Evolutionary conservation across 2,113 vertebrate genomes (phyloP), one percentile per base, ranked within the genome.

Genomic region (Sapayoa aenigma): DNA sequence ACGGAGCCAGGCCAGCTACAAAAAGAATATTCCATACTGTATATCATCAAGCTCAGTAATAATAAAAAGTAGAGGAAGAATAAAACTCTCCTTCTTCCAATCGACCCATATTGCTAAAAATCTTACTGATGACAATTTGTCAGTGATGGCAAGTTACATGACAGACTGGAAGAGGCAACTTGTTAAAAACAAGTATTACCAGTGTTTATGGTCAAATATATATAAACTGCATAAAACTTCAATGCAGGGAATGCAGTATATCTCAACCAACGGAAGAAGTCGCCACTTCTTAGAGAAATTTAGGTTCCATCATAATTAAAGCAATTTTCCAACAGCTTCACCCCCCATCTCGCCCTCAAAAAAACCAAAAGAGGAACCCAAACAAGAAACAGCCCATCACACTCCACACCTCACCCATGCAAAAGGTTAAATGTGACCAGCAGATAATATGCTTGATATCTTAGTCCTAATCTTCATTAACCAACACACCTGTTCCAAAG

Each of bases 401-500:
- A 76, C 9, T 11, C 9, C 14, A 46, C 30, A 30, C 23, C 53
- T 89, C 9, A 67, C 8, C 20, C 37, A 25, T 24, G 10, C n/a
- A 52, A 69, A 76, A 83, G 5, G 31, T 35, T 17, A 55, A 30
- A 35, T 27, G 14, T 69, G 23, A 62, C 14, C 50, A 86, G 20
- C 37, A 89, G 68, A 6, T 58, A 67, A 73, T 31, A 37, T 15
- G 10, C 19, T 24, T 23, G 11, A 23, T 31, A 33, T 81, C 18
- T 67, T 53, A 63, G 33, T 27, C 16, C 33, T 53, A 44, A 39
- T 53, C n/a, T 68, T 90, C 49, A 37, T 63, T 41, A 84, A 25
- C 5, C n/a, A 78, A 95, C 97, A 94, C 30, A 98, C 98, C 95
- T 98, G 98, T 91, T 98, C 98, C 53, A 98, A 92, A 66, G 97